Percentiles rank a stretch among this genome's conserved stretches.
Conservation (phyloP, 64 coral and sea anemone species). For the Porites australiensis region DNA sequence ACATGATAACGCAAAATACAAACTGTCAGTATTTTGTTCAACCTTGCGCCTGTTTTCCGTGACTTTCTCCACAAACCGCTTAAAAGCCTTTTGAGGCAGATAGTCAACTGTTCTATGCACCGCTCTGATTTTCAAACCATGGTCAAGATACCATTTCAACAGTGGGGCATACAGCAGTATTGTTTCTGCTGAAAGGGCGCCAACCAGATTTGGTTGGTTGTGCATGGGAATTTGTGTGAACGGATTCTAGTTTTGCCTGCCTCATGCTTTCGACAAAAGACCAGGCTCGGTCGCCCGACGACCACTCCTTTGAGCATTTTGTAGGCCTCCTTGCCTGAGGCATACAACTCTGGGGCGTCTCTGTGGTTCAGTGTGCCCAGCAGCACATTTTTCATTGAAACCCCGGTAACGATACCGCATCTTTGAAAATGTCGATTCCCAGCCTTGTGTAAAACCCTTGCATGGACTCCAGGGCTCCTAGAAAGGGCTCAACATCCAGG, state of each 20-base stretch:
- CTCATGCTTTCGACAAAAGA: conserved; percentile 37
- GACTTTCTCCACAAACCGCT: conserved; percentile 23
- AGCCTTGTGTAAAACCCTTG: conserved; percentile 45
- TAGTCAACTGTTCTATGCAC: not conserved
- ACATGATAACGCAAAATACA: too few relatives aligned
- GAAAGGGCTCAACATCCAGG: conserved; percentile 35
- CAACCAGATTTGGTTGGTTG: conserved; percentile 30
- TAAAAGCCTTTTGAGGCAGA: conserved; percentile 10
- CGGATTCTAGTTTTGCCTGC: conserved; percentile 41
- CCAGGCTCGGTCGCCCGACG: conserved; percentile 41
- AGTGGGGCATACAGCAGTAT: conserved; percentile 59
- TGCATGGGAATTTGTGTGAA: not conserved
- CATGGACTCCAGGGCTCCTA: conserved; percentile 59
- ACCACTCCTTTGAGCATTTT: conserved; percentile 26
- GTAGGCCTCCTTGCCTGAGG: conserved; percentile 21
- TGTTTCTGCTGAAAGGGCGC: conserved; percentile 21
- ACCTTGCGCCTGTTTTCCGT: conserved; percentile 6
- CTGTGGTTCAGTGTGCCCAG: not conserved
- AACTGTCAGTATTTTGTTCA: conserved; percentile 53
- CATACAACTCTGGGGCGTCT: not conserved
- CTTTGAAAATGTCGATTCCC: conserved; percentile 62
- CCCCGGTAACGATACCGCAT: conserved; percentile 46
- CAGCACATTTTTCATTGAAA: conserved; percentile 43
- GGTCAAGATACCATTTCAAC: conserved; percentile 55
- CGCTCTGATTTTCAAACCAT: conserved; percentile 14